Base-by-base conservation (phyloP, 2,888 invertebrate genomes). In the Lymantria monacha region DNA sequence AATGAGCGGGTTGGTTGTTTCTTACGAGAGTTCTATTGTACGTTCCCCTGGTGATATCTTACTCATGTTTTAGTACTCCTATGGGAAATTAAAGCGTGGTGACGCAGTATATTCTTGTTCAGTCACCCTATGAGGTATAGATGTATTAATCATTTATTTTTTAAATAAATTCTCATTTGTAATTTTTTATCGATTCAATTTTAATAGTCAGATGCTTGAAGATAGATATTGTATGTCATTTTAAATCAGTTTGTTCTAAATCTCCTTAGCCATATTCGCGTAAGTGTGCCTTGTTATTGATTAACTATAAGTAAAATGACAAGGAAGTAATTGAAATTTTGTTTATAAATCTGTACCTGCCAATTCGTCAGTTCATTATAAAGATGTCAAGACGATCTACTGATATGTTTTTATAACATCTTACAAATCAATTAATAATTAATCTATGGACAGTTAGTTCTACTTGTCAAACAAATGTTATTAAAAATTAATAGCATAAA, bases 401-500 rank as follows among this genome's bases (percentile, higher is more conserved):
- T 38, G n/a, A 45, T 44, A 13, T 1, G 40, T 57, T 61, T 53
- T 62, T 52, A 44, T 41, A 42, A 45, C 46, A 40, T 44, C 50
- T 47, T 3, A 47, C 46, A 51, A 54, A 51, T 63, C 53, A 41
- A 51, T 56, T 41, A 14, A 41, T 41, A 14, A 14, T 41, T 66
- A 62, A 63, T 54, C 41, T 12, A 3, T 14, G 13, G 43, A 52
- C 57, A 56, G 67, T 59, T 63, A 59, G 14, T 22, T 49, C 38
- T 15, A 49, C 42, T 44, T 49, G 63, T 54, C 67, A 54, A 56
- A 56, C 42, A 46, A 10, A 50, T 49, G 36, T 41, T 41, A 9
- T 33, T 13, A 41, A 41, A 41, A 41, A 41, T 14, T 14, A 12
- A 41, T 9, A 8, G 3, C 13, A 13, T 41, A 14, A 14, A 41